Evolutionary conservation across 1,140 invertebrate genomes (phyloP), one percentile per base, ranked within the genome.

Genomic region (Meloidogyne hapla): DNA sequence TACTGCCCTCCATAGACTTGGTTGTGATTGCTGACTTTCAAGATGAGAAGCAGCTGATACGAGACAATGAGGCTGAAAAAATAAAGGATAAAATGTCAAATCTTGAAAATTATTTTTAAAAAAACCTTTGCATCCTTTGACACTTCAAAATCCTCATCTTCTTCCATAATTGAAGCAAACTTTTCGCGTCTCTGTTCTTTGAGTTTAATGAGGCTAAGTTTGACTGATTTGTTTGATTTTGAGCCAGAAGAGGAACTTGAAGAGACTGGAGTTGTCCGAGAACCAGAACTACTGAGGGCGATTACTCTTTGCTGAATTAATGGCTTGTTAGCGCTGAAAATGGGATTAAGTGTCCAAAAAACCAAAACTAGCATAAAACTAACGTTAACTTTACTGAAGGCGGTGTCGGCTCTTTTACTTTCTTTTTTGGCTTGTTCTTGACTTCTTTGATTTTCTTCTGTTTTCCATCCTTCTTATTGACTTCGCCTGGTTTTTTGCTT

Each of bases 61-160:
- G n/a, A 56, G 48, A n/a, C 48, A 56, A 48, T 48, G 45, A 48
- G 45, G 48, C 48, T 56, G n/a, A 56, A 56, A 56, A 56, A 56
- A 33, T 33, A 33, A 8, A 6, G 8, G 18, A 56, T 1, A 56
- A 48, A 48, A 48, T 33, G 33, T 33, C n/a, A n/a, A n/a, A n/a
- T n/a, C 33, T 33, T 1, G 1, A 33, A 33, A 6, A 6, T 1
- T 1, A 33, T 8, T 33, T 6, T 33, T 6, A 56, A n/a, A 56
- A 56, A 56, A 56, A 56, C 48, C 48, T 56, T 56, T 3, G n/a
- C 8, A n/a, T 56, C 48, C 48, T 56, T 56, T n/a, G 48, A 56
- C 18, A 56, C n/a, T 56, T 21, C 48, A n/a, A 1, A n/a, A 8
- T 21, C 48, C 6, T 56, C 48, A 21, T 56, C 48, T n/a, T n/a